A percentile compares a stretch with the other conserved stretches of the same genome.
Evolutionary conservation across 2,888 invertebrate genomes (phyloP).

Genomic region (Agrenia bidenticulata): DNA sequence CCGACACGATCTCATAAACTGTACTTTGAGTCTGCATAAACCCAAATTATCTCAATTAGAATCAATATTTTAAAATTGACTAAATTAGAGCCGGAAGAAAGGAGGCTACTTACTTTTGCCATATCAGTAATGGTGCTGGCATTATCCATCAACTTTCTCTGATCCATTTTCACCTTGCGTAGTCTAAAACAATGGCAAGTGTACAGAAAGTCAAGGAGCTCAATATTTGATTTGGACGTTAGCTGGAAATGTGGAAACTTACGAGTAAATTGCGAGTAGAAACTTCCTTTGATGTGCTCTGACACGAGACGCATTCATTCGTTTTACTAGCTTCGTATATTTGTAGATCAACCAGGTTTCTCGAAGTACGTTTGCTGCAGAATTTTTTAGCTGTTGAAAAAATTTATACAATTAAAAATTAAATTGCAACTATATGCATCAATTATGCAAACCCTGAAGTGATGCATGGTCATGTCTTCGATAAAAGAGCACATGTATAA

Average conservation of each 20-base stretch:
- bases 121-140: slow-evolving; percentile 99
- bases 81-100: background rate
- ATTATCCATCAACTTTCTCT: slow-evolving; percentile 98
- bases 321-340: slow-evolving; percentile 95
- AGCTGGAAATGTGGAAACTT: slow-evolving; percentile 63
- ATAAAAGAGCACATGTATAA: background rate
- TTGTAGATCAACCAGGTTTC: slow-evolving; percentile 99
- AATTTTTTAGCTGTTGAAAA: slow-evolving; percentile 88
- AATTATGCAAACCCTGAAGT: background rate
- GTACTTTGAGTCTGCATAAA: slow-evolving; percentile 97
- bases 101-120: slow-evolving; percentile 87
- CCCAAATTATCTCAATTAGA: slow-evolving; percentile 30
- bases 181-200: slow-evolving; percentile 64
- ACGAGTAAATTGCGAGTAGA: slow-evolving; percentile 99
- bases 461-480: background rate
- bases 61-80: background rate
- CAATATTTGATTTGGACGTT: too few species aligned
- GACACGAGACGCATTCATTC: slow-evolving; percentile 93
- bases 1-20: slow-evolving; percentile 96
- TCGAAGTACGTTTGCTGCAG: slow-evolving; percentile 97
- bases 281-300: slow-evolving; percentile 99
- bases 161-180: slow-evolving; percentile 99
- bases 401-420: slow-evolving; percentile 6
- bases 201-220: background rate
- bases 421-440: background rate